Evolutionary conservation across 2,113 vertebrate species (phyloP).

Genomic region (Ardeotis arabs): DNA sequence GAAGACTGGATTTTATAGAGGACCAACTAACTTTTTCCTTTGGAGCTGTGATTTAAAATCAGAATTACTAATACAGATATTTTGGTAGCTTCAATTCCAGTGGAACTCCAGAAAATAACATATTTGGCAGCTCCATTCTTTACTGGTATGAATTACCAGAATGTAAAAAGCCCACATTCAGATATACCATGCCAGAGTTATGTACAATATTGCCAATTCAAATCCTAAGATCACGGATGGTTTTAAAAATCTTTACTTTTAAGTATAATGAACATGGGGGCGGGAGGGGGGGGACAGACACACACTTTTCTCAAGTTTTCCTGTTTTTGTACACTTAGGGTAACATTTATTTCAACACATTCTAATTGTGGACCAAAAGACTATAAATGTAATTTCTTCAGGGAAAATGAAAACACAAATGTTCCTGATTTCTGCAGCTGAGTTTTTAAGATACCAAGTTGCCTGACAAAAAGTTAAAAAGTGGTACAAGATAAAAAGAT

Average conservation of each 20-base stretch:
- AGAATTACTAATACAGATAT: neutral
- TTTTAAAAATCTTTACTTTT: neutral
- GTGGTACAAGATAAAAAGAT: neutral
- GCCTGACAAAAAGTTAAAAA: neutral
- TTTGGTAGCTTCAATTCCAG: neutral
- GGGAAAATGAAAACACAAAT: neutral
- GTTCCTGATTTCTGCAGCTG: neutral
- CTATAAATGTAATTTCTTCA: neutral
- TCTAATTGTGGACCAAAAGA: neutral
- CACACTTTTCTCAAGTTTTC: neutral
- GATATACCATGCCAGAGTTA: neutral
- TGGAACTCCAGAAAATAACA: neutral
- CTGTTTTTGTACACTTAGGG: neutral
- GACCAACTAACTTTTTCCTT: neutral
- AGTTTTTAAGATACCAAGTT: neutral
- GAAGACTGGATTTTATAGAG: neutral
- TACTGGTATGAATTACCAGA: neutral
- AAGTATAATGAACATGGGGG: neutral
- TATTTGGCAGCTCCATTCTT: neutral
- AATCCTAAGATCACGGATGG: neutral
- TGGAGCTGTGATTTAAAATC: neutral
- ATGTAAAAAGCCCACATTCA: neutral
- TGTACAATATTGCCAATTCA: neutral
- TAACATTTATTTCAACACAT: neutral
- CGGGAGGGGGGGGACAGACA: too few species aligned